A percentile compares a stretch with the other conserved stretches of the same genome.
phyloP scores from a whole-genome alignment of 2,797 vertebrate genomes.

The Spea hammondii region DNA sequence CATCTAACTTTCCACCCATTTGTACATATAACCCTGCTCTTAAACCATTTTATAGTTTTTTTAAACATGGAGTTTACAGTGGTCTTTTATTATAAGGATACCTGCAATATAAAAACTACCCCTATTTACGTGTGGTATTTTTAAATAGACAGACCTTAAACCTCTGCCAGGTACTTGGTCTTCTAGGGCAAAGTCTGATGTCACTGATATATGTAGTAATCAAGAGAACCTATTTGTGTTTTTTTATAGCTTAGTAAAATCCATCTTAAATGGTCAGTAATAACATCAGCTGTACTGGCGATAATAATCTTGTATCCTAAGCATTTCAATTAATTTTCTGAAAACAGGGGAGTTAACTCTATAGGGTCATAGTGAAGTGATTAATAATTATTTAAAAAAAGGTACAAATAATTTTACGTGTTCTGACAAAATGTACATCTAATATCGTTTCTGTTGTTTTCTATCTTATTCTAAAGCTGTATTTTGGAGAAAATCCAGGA shows the following conservation, averaged over 20 bases:
- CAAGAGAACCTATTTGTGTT: background rate
- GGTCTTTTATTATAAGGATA: no score
- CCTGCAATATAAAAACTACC: no score
- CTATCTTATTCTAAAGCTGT: conserved; percentile 8
- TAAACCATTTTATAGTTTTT: no score
- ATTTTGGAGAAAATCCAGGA: conserved; percentile 7
- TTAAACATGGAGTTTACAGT: no score
- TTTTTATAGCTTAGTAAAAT: background rate
- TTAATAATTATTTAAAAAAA: conserved; percentile 15
- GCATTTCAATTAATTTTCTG: background rate
- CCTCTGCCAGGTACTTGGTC: no score
- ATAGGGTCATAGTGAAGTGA: background rate
- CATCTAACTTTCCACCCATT: no score
- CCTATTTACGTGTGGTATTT: no score
- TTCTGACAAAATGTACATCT: conserved; percentile 16
- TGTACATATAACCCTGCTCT: no score
- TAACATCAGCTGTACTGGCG: background rate
- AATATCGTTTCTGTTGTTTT: conserved; percentile 26
- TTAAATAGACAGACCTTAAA: no score
- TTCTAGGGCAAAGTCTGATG: no score
- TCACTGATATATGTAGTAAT: background rate
- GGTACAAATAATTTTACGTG: conserved; percentile 22
- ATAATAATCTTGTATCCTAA: conserved; percentile 11
- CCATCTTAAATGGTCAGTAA: background rate
- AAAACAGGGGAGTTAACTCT: background rate